A percentile compares a stretch with the other conserved stretches of the same genome.
Conservation (phyloP, 1,140 invertebrate genomes). For the Riptortus pedestris region DNA sequence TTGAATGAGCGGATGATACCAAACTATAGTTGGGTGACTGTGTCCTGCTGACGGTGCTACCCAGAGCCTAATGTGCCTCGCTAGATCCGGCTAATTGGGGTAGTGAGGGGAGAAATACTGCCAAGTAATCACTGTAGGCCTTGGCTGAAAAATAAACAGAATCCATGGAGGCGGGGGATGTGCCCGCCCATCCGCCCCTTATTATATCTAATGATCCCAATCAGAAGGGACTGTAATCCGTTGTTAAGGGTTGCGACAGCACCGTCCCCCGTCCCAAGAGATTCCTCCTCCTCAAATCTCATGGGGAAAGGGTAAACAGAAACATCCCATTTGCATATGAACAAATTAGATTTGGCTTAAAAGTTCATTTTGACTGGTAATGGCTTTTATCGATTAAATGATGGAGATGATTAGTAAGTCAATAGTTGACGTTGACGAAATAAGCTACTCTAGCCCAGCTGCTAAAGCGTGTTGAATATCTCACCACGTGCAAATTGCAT, state of each 20-base stretch:
- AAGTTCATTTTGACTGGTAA: neutral
- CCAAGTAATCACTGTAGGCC: constrained; percentile 7
- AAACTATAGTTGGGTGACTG: too few relatives aligned
- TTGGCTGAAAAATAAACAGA: constrained; percentile 12
- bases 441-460: too few relatives aligned
- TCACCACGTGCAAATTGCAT: too few relatives aligned
- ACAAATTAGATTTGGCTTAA: constrained; percentile 11
- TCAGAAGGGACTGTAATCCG: constrained; percentile 10
- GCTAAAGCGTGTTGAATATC: too few relatives aligned
- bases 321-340: constrained; percentile 13
- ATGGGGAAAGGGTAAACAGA: constrained; percentile 7
- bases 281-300: neutral
- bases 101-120: neutral
- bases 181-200: constrained; percentile 1
- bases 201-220: constrained; percentile 16
- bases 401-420: neutral
- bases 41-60: too few relatives aligned
- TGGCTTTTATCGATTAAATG: neutral
- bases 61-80: neutral
- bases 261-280: neutral
- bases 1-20: too few relatives aligned
- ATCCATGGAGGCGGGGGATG: neutral
- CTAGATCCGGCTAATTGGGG: constrained; percentile 3
- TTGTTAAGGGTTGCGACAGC: constrained; percentile 1
- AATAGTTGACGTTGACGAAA: too few relatives aligned